Conservation (phyloP, 2,888 invertebrate genomes). For the Ethmia dodecea region DNA sequence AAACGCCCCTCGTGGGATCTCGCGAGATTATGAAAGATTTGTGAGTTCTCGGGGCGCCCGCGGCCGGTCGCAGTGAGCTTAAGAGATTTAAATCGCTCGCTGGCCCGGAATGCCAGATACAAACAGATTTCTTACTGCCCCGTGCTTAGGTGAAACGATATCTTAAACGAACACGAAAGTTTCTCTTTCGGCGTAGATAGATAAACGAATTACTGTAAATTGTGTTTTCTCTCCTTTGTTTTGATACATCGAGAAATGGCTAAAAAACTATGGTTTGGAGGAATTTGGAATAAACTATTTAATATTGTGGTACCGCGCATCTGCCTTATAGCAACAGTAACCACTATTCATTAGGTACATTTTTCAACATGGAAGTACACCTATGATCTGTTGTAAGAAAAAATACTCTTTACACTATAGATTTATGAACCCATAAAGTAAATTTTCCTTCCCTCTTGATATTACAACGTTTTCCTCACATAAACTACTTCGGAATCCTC, state of each 20-base stretch:
- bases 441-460: no score
- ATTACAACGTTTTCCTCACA: no score
- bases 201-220: conserved; percentile 4
- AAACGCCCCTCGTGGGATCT: conserved; percentile 65
- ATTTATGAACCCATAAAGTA: no score
- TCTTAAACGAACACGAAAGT: conserved; percentile 16
- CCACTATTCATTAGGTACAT: no score
- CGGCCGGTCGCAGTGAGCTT: conserved; percentile 66
- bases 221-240: not conserved
- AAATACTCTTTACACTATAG: no score
- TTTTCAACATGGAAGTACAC: no score
- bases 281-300: no score
- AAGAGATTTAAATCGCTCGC: conserved; percentile 76
- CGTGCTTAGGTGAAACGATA: conserved; percentile 45
- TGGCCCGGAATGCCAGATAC: conserved; percentile 73
- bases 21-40: conserved; percentile 77
- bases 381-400: no score
- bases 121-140: conserved; percentile 68
- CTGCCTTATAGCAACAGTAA: no score
- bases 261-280: no score
- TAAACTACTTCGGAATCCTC: no score
- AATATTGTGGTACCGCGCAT: no score
- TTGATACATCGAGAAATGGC: not conserved
- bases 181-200: conserved; percentile 7
- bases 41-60: conserved; percentile 66